Percentiles rank a stretch among this genome's conserved stretches.
Conservation (phyloP, 2,888 invertebrate species). For the Acanthosepion lycidas region DNA sequence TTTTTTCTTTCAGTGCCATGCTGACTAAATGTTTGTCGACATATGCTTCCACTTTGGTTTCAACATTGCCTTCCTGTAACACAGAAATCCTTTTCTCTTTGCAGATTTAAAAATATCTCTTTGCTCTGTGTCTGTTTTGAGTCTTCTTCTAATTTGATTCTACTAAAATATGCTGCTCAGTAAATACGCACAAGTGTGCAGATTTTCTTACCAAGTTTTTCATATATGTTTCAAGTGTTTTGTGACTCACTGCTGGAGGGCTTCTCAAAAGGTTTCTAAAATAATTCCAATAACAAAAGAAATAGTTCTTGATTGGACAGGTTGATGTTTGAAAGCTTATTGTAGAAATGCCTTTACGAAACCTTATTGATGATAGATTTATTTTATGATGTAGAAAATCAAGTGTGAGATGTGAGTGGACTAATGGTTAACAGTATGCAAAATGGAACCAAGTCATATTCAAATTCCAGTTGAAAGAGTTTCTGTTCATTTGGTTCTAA, state of each 20-base stretch:
- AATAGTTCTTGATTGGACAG: not conserved
- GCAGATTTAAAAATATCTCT: not conserved
- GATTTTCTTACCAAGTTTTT: not conserved
- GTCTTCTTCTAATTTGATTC: slow-evolving; percentile 17
- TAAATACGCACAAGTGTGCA: not conserved
- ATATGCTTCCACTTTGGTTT: not conserved
- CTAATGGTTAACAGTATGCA: no score
- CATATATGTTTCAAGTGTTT: not conserved
- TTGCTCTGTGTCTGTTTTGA: not conserved
- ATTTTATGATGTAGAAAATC: no score
- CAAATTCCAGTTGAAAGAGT: no score
- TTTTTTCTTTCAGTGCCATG: not conserved
- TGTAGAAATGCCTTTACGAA: not conserved
- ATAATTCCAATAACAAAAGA: not conserved
- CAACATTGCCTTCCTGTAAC: not conserved
- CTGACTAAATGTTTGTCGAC: slow-evolving; percentile 21
- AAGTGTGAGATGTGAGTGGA: no score
- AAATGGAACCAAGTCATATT: no score
- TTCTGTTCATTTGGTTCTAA: no score
- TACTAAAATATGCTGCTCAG: not conserved
- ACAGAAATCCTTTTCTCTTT: slow-evolving; percentile 18
- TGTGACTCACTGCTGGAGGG: not conserved
- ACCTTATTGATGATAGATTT: no score
- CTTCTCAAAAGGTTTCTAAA: not conserved
- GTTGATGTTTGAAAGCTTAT: not conserved